phyloP scores from a whole-genome alignment of 2,113 vertebrate species.

The Apteryx mantelli region DNA sequence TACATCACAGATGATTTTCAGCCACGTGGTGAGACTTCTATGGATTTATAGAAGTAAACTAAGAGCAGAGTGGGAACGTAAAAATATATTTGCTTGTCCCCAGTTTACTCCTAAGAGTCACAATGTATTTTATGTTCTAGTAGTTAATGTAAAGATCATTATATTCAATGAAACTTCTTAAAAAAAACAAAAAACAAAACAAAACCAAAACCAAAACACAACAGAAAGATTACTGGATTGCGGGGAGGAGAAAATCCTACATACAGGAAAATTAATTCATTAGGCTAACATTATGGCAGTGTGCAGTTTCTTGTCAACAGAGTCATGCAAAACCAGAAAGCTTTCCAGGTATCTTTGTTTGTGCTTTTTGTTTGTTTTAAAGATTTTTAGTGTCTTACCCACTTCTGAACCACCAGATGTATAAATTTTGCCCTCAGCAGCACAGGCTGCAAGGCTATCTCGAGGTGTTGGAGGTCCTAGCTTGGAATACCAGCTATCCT shows the following conservation, averaged over 20 bases:
- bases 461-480: slow-evolving; percentile 94
- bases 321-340: slow-evolving; percentile 62
- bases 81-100: background rate
- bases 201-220: background rate
- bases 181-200: background rate
- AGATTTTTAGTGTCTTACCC: slow-evolving; percentile 83
- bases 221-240: background rate
- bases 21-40: background rate
- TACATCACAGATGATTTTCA: background rate
- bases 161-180: background rate
- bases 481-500: slow-evolving; percentile 99
- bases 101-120: background rate
- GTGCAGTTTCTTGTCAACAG: slow-evolving; percentile 54
- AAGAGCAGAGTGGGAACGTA: background rate
- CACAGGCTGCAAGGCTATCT: slow-evolving; percentile 95
- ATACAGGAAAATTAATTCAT: background rate
- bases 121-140: background rate
- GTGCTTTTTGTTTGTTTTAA: slow-evolving; percentile 65
- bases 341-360: slow-evolving; percentile 28
- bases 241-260: background rate
- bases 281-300: slow-evolving; percentile 15
- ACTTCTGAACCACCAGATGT: slow-evolving; percentile 98
- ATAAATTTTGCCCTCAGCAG: slow-evolving; percentile 96
- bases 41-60: background rate
- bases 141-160: background rate